These are phyloP conservation scores for Phyllotreta striolata DNA, from an alignment of 2,888 invertebrate species.

Conservation along the genomic window DNA sequence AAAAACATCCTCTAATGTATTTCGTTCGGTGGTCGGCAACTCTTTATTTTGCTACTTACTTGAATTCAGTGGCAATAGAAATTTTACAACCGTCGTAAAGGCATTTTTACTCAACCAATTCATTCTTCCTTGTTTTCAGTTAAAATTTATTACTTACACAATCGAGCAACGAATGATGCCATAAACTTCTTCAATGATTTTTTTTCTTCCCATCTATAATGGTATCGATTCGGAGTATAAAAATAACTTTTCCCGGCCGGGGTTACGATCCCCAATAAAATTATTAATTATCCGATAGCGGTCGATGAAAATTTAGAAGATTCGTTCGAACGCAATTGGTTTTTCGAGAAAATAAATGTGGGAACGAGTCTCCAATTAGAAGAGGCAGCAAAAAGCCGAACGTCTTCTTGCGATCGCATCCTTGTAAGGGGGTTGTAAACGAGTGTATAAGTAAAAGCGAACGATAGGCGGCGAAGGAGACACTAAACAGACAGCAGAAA, in stretches of 20 bases:
- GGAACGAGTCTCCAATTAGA: conserved; percentile 8
- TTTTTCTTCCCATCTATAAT: conserved; percentile 3
- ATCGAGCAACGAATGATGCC: conserved; percentile 18
- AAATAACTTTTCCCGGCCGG: conserved; percentile 1
- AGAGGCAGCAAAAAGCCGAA: conserved; percentile 10
- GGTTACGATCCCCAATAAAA: conserved; percentile 1
- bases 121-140: conserved; percentile 39
- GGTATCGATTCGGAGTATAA: conserved; percentile 15
- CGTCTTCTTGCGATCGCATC: conserved; percentile 30
- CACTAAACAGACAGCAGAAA: conserved; percentile 39
- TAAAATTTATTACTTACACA: conserved; percentile 30
- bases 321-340: background rate
- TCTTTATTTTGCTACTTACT: conserved; percentile 43
- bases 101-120: conserved; percentile 43
- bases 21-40: background rate
- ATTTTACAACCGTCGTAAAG: conserved; percentile 45
- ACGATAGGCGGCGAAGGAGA: conserved; percentile 23
- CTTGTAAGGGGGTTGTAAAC: conserved; percentile 46
- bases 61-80: conserved; percentile 46
- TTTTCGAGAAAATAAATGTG: background rate
- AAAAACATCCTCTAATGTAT: no score
- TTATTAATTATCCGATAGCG: background rate
- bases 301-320: background rate
- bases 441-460: conserved; percentile 39
- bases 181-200: conserved; percentile 21